Evolutionary conservation across 23 tunicate genomes (phyloP).

Genomic region (Phallusia fumigata): DNA sequence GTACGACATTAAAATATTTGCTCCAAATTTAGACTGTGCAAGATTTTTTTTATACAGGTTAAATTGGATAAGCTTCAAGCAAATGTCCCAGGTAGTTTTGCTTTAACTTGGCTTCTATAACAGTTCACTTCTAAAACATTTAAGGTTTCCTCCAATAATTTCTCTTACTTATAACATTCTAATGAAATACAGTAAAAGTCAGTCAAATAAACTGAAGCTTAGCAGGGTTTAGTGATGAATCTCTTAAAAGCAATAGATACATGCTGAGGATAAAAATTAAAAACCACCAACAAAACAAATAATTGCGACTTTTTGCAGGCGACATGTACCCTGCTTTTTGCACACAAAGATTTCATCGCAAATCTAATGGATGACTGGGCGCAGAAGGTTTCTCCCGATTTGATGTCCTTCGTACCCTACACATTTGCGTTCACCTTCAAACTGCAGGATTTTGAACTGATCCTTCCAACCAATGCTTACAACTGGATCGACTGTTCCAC

Average conservation of each 20-base stretch:
- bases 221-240: too few relatives aligned
- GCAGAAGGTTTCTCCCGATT: slow-evolving; percentile 51
- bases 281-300: neutral
- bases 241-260: too few relatives aligned
- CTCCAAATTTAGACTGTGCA: neutral
- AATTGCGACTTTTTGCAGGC: slow-evolving; percentile 10
- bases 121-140: too few relatives aligned
- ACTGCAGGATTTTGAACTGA: slow-evolving; percentile 69
- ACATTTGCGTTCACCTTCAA: slow-evolving; percentile 44
- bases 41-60: neutral
- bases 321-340: slow-evolving; percentile 54
- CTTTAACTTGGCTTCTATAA: too few relatives aligned
- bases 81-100: too few relatives aligned
- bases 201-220: too few relatives aligned
- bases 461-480: slow-evolving; percentile 70
- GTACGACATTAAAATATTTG: slow-evolving; percentile 2
- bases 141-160: too few relatives aligned
- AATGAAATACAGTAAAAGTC: too few relatives aligned
- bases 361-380: slow-evolving; percentile 93
- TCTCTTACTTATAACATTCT: too few relatives aligned
- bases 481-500: slow-evolving; percentile 88
- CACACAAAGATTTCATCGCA: slow-evolving; percentile 73
- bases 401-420: slow-evolving; percentile 81
- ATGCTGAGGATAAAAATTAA: too few relatives aligned
- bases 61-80: too few relatives aligned